A percentile compares a stretch with the other conserved stretches of the same genome.
Conservation (phyloP, 2,888 invertebrate species). For the Drymonia ruficornis region DNA sequence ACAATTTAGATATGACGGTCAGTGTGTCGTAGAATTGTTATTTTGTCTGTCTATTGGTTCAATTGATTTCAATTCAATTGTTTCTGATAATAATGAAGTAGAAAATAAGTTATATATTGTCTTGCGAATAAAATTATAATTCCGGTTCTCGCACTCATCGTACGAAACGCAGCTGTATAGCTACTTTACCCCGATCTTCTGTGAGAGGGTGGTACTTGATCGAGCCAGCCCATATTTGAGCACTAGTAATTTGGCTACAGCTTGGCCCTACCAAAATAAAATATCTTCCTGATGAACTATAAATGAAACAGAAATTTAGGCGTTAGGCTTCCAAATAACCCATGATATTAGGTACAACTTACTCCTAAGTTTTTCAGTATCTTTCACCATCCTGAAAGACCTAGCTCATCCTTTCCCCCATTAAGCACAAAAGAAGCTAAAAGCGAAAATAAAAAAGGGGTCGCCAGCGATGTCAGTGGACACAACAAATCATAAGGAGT, state of each 20-base stretch:
- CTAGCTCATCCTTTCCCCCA: slow-evolving; percentile 1
- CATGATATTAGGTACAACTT: too few relatives aligned
- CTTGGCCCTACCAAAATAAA: too few relatives aligned
- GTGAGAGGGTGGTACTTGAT: too few relatives aligned
- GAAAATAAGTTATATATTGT: background rate
- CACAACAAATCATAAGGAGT: slow-evolving; percentile 64
- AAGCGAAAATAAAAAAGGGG: slow-evolving; percentile 46
- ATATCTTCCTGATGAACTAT: too few relatives aligned
- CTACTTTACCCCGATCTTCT: too few relatives aligned
- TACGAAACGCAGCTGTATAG: too few relatives aligned
- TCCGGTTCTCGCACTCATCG: too few relatives aligned
- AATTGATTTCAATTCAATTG: slow-evolving; percentile 2
- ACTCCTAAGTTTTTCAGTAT: background rate
- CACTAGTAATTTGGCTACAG: too few relatives aligned
- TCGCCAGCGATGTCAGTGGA: slow-evolving; percentile 46
- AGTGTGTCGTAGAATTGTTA: slow-evolving; percentile 2
- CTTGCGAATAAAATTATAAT: too few relatives aligned
- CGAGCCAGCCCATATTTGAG: too few relatives aligned
- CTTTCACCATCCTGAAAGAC: background rate
- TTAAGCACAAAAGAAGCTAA: slow-evolving; percentile 24
- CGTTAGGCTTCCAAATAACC: too few relatives aligned
- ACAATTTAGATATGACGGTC: slow-evolving; percentile 30
- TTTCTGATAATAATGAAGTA: background rate
- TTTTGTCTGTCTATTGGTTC: background rate
- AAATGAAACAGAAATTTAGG: too few relatives aligned